Conservation (phyloP, 2,797 vertebrate genomes). For the Rhinatrema bivittatum region DNA sequence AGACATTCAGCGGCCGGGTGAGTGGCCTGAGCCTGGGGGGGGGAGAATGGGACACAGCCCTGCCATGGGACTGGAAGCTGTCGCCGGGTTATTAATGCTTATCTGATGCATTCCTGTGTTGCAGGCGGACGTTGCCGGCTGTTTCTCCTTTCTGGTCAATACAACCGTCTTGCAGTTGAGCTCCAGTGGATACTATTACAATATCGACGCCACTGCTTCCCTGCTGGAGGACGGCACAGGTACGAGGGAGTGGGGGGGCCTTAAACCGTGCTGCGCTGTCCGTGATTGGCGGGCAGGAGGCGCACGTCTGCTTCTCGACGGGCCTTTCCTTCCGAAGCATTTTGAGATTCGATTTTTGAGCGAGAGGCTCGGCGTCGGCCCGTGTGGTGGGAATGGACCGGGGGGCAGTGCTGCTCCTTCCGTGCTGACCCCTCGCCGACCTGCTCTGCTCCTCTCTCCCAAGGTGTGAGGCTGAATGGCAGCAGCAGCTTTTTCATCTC, state of each 20-base stretch:
- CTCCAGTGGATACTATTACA: conserved; percentile 17
- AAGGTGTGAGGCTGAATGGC: conserved; percentile 12
- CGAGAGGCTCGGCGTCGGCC: background rate
- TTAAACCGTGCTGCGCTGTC: background rate
- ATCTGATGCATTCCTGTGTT: conserved; percentile 1
- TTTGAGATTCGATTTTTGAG: background rate
- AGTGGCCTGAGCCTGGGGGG: fast-evolving
- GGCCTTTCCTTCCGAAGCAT: background rate
- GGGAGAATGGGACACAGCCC: no score
- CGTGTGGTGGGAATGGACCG: background rate
- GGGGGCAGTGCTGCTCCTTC: conserved; percentile 1
- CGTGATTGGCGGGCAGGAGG: background rate
- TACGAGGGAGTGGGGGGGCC: conserved; percentile 16
- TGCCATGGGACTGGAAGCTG: background rate
- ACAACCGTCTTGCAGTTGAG: conserved; percentile 31
- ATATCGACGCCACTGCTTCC: conserved; percentile 36
- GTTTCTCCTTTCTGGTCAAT: conserved; percentile 43
- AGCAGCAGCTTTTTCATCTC: conserved; percentile 27
- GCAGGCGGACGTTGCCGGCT: conserved; percentile 66
- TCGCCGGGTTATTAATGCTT: fast-evolving
- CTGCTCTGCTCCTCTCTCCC: background rate
- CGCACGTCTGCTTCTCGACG: background rate
- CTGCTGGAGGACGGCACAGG: conserved; percentile 64
- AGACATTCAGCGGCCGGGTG: no score
- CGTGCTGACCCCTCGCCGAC: conserved; percentile 4